Evolutionary conservation across 1,140 invertebrate species (phyloP), one percentile per base, ranked within the genome.

Genomic region (Heliothis virescens): DNA sequence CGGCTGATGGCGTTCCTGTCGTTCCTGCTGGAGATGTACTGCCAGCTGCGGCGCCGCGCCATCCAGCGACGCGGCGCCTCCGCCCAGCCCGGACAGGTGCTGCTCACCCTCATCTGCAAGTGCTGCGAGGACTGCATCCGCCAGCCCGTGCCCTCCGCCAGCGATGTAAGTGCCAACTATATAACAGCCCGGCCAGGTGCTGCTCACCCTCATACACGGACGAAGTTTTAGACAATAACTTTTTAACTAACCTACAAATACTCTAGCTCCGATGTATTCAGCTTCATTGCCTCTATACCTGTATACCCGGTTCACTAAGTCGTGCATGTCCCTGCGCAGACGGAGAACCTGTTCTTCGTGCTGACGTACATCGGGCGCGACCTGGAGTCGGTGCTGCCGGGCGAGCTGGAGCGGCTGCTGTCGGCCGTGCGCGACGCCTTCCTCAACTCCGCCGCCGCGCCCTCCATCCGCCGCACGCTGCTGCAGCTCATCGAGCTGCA

Each of bases 11-110:
- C 97, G 80, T 98, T 98, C 93, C 98, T 98, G 95, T 97, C 96
- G 90, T 98, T 98, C 94, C 95, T 98, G 59, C 97, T 98, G 83
- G 98, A 98, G 95, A 97, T 98, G 96, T 98, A 98, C 91, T 97
- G 97, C 88, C 97, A 98, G 95, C 92, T 98, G 82, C 97, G 98
- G 90, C 95, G 97, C 5, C 96, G 97, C 75, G 96, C 97, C 85
- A 93, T 97, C 60, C 97, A 97, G 87, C 91, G 94, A 15, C 93
- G 94, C 89, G 90, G 88, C 26, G 82, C 91, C 71, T 85, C 96
- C 63, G 96, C 97, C 48, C 96, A 96, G 55, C 97, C 97, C 2
- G 96, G 96, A 16, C 94, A 97, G 84, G 96, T 98, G 57, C 94
- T 98, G 78, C 96, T 98, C 52, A 97, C 97, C 15, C 95, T 98